Conservation (phyloP, 2,113 vertebrate species). For the Myodes glareolus region DNA sequence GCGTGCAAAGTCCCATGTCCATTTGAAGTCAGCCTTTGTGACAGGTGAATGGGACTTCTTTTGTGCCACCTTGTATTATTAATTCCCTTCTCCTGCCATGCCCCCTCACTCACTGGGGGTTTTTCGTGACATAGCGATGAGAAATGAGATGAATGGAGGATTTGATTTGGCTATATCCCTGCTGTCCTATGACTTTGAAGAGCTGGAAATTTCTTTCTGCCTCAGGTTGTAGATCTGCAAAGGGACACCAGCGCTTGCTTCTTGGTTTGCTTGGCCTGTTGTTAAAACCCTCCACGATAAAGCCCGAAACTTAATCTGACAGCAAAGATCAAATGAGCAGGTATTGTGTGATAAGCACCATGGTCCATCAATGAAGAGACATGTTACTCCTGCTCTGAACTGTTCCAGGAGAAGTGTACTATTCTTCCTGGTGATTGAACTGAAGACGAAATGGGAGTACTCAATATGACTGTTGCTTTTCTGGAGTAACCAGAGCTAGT, state of each 20-base stretch:
- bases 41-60: neutral
- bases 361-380: neutral
- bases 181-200: constrained; percentile 34
- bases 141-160: neutral
- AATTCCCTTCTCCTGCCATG: constrained; percentile 8
- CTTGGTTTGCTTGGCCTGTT: neutral
- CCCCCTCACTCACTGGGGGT: neutral
- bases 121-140: neutral
- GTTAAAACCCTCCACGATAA: neutral
- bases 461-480: neutral
- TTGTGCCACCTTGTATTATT: neutral
- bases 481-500: neutral
- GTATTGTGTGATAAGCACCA: neutral
- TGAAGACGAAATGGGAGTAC: neutral
- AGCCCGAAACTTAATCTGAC: neutral
- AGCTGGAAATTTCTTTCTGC: constrained; percentile 34
- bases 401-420: constrained; percentile 12
- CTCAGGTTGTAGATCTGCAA: constrained; percentile 31
- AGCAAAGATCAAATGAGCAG: neutral
- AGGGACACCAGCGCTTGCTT: neutral
- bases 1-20: neutral
- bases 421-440: neutral
- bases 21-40: constrained; percentile 14
- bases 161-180: neutral
- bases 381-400: neutral